phyloP scores from a whole-genome alignment of 2,888 invertebrate genomes.

The Amiota communis region DNA sequence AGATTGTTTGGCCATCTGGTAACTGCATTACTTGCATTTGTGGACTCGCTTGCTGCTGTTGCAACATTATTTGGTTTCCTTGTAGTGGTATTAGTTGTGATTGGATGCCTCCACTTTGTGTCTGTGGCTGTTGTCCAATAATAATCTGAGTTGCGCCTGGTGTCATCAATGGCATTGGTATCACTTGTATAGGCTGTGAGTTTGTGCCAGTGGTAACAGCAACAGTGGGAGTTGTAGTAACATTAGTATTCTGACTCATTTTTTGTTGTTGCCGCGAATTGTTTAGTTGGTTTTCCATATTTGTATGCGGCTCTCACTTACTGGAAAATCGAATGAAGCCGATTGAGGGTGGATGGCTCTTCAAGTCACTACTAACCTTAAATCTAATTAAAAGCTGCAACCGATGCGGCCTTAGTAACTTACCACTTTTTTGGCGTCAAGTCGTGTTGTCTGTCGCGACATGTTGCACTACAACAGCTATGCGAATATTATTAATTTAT shows the following conservation, averaged over 20 bases:
- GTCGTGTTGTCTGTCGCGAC: slow-evolving; percentile 71
- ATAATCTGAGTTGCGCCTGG: slow-evolving; percentile 68
- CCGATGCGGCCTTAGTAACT: slow-evolving; percentile 50
- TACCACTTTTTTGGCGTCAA: slow-evolving; percentile 74
- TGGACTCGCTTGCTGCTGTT: slow-evolving; percentile 68
- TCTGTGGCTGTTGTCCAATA: slow-evolving; percentile 67
- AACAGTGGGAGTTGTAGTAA: slow-evolving; percentile 36
- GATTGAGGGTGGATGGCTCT: slow-evolving; percentile 70
- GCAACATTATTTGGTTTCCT: slow-evolving; percentile 71
- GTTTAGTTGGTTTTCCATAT: slow-evolving; percentile 14
- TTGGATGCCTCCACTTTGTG: slow-evolving; percentile 51
- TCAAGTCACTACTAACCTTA: slow-evolving; percentile 56
- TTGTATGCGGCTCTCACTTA: slow-evolving; percentile 53
- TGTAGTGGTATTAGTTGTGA: slow-evolving; percentile 70
- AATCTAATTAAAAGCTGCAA: slow-evolving; percentile 42
- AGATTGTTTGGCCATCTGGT: slow-evolving; percentile 93
- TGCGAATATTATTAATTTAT: neutral
- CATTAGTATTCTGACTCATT: slow-evolving; percentile 33
- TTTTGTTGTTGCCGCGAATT: slow-evolving; percentile 34
- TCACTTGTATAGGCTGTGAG: slow-evolving; percentile 64
- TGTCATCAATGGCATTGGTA: slow-evolving; percentile 67
- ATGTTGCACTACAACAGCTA: slow-evolving; percentile 50
- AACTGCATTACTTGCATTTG: slow-evolving; percentile 89
- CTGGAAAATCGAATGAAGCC: slow-evolving; percentile 73
- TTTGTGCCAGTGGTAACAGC: slow-evolving; percentile 27